Evolutionary conservation across 1,140 invertebrate species (phyloP).

Genomic region (Drosophila auraria): DNA sequence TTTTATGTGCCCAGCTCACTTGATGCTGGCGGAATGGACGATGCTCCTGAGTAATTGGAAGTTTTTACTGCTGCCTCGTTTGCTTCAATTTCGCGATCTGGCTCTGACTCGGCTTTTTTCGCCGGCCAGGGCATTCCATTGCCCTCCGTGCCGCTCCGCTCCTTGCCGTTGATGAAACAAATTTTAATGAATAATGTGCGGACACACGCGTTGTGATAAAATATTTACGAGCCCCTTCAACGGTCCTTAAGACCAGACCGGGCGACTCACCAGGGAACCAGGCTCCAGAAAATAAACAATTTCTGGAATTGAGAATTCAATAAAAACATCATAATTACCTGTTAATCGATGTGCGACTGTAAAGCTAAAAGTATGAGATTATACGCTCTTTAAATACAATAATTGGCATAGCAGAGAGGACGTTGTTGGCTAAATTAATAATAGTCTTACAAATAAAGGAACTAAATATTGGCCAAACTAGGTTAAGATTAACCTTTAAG

Average conservation of each 20-base stretch:
- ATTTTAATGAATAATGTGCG: constrained; percentile 83
- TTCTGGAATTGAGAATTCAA: constrained; percentile 3
- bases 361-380: no score
- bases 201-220: constrained; percentile 76
- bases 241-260: constrained; percentile 33
- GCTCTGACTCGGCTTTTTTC: constrained; percentile 30
- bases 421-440: neutral
- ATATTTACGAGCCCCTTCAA: constrained; percentile 59
- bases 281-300: neutral
- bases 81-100: constrained; percentile 70
- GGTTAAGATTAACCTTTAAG: no score
- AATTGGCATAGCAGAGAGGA: neutral
- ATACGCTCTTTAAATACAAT: neutral
- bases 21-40: constrained; percentile 29
- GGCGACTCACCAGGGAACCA: neutral
- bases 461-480: no score
- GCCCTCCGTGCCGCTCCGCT: neutral
- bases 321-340: constrained; percentile 18
- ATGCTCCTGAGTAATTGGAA: constrained; percentile 77
- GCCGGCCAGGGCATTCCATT: neutral
- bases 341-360: constrained; percentile 3
- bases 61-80: constrained; percentile 81
- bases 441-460: no score
- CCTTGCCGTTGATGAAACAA: constrained; percentile 65
- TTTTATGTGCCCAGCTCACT: constrained; percentile 33